Base-by-base conservation (phyloP, 2,113 vertebrate species). In the Tinamus guttatus region DNA sequence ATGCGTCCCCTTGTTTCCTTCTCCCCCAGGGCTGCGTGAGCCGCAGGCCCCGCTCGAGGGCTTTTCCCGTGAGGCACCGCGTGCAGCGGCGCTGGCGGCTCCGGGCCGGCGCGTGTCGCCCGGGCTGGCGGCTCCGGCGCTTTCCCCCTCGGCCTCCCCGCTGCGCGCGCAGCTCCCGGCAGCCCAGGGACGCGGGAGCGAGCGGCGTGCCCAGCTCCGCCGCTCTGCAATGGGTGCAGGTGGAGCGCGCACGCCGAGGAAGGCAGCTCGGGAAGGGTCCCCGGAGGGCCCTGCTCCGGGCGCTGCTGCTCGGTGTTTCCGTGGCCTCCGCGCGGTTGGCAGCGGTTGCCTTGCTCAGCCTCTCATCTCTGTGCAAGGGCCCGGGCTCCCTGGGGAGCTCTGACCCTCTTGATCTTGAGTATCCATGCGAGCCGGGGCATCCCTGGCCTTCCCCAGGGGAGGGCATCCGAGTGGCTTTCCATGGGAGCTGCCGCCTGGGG, bases 61-160 rank as follows among this genome's bases (percentile, higher is more conserved):
- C 11, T 75, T 43, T 13, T 36, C 34, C 7, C n/a, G n/a, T n/a
- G n/a, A n/a, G n/a, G n/a, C n/a, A n/a, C n/a, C n/a, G n/a, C n/a
- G n/a, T n/a, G 90, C 52, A 71, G 10, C 63, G 27, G 47, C 22
- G 49, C 10, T 0, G 0, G 15, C 36, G 81, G 47, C 30, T 1
- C 1, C 1, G 49, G 49, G 10, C 21, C 13, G 12, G 9, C 12
- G 1, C 0, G 0, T 21, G 87, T 60, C 62, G 52, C 63, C 27
- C 49, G 71, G 40, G n/a, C 1, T 17, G 1, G 51, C n/a, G n/a
- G n/a, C n/a, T n/a, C n/a, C 21, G 28, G 18, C 3, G 38, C 54
- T 52, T 41, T 52, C 51, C 13, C 12, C 51, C 51, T 52, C 24
- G 6, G 51, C 27, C 51, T 52, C 25, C 51, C 13, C 25, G 25